Base-by-base conservation (phyloP, 2,113 vertebrate species). In the Argyrosomus japonicus region DNA sequence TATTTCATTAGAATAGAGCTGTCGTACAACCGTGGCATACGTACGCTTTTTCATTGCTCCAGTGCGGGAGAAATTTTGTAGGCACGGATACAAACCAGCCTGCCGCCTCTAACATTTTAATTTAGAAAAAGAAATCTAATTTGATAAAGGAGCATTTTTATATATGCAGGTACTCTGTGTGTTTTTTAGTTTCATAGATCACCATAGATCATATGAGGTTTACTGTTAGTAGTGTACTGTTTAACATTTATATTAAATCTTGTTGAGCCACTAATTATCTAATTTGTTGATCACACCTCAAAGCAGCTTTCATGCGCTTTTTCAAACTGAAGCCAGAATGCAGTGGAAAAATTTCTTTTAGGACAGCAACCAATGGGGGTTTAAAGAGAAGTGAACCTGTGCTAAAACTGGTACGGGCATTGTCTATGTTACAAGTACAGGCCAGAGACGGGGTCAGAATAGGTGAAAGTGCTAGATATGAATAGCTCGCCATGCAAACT, bases 391-490 rank as follows among this genome's bases (percentile, higher is more conserved):
- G 27, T 70, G 65, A 83, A 76, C 25, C 62, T 74, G 70, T 63
- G 45, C 80, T 86, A 69, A 89, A 88, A 78, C 71, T 62, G 68
- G 82, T 68, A 11, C 76, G 56, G 47, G 72, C 68, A 75, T 73
- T 60, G 69, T 76, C 48, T 75, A 12, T 83, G 71, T 75, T 86
- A 67, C 75, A 43, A 64, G 18, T 72, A 62, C 23, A 54, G 68
- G 81, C 67, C 45, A 61, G 14, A 79, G 64, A 43, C 40, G 58
- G 76, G 87, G 69, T 87, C 88, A 86, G 84, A 86, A 90, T 82
- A 90, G 84, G 88, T 91, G 82, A 92, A 84, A 88, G 85, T 85
- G 82, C 72, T 78, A 79, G 88, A 91, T 94, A 90, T 92, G 88
- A 92, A 90, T 91, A 91, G 90, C 87, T 86, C 45, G 5, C 83